Evolutionary conservation across 1,140 invertebrate species (phyloP).

Genomic region (Ephestia elutella): DNA sequence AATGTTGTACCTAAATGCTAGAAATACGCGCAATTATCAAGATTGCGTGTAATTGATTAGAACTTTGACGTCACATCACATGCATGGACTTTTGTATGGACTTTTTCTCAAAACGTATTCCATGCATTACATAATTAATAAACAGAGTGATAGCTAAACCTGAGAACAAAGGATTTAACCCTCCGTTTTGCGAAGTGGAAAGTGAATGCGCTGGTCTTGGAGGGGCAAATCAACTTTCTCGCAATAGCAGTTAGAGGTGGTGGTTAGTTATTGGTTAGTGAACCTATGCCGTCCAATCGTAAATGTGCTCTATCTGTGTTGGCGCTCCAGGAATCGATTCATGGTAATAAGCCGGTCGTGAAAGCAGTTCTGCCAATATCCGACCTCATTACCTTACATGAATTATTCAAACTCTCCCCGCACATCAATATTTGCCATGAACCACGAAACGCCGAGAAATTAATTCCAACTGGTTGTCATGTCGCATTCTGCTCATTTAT

Average conservation of each 20-base stretch:
- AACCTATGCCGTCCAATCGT: constrained; percentile 31
- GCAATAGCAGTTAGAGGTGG: constrained; percentile 28
- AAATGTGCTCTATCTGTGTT: constrained; percentile 20
- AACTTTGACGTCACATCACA: too few species aligned
- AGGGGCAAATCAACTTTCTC: constrained; percentile 62
- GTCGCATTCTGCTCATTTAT: constrained; percentile 7
- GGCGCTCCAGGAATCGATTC: constrained; percentile 28
- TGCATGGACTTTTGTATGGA: too few species aligned
- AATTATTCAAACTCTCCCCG: constrained; percentile 39
- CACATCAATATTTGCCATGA: constrained; percentile 13
- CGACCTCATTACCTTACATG: constrained; percentile 33
- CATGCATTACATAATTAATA: too few species aligned
- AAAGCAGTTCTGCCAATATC: constrained; percentile 24
- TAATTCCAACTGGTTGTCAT: background rate
- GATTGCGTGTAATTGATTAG: too few species aligned
- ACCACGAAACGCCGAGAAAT: background rate
- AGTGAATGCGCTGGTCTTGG: constrained; percentile 37
- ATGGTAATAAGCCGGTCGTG: constrained; percentile 23
- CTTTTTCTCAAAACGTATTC: too few species aligned
- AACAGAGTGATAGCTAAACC: too few species aligned
- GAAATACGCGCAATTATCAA: too few species aligned
- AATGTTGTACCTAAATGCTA: too few species aligned
- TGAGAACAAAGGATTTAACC: background rate
- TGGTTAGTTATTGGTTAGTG: constrained; percentile 8
- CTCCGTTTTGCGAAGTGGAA: constrained; percentile 27